phyloP scores from a whole-genome alignment of 2,113 vertebrate genomes.

The Brachypteracias leptosomus region DNA sequence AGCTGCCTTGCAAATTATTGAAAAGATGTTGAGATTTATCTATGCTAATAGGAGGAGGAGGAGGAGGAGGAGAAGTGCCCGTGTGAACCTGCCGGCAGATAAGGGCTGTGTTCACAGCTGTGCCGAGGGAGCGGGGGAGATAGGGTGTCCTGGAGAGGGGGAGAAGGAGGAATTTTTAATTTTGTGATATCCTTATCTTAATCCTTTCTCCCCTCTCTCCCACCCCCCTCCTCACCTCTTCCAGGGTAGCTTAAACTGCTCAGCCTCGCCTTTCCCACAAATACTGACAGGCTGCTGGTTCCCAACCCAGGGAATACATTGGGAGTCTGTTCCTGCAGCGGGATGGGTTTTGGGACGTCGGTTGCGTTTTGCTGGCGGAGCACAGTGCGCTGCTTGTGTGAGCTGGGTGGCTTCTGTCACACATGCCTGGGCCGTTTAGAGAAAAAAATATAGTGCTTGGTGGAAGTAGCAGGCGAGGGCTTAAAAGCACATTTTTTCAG shows the following conservation, averaged over 20 bases:
- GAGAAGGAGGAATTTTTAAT: neutral
- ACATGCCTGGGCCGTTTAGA: neutral
- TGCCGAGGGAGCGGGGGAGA: fast-evolving
- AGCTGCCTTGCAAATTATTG: neutral
- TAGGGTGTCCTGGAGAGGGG: neutral
- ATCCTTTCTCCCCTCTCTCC: neutral
- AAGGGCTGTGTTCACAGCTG: neutral
- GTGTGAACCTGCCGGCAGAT: neutral
- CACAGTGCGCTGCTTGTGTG: constrained; percentile 59
- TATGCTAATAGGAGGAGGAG: neutral
- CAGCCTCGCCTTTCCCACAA: neutral
- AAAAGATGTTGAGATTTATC: neutral
- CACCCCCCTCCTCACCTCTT: fast-evolving
- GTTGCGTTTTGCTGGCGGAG: neutral
- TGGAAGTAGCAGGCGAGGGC: neutral
- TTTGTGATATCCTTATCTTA: neutral
- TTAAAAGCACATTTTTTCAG: constrained; percentile 17
- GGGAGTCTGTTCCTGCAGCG: constrained; percentile 7
- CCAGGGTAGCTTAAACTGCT: neutral
- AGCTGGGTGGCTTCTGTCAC: constrained; percentile 19
- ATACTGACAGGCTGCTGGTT: neutral
- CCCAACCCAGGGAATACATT: neutral
- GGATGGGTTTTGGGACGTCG: constrained; percentile 19
- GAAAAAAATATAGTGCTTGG: neutral
- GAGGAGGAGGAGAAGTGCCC: neutral